These are phyloP conservation scores for Dicranocentrus wangi DNA, from an alignment of 2,888 invertebrate species.

Conservation along the genomic window DNA sequence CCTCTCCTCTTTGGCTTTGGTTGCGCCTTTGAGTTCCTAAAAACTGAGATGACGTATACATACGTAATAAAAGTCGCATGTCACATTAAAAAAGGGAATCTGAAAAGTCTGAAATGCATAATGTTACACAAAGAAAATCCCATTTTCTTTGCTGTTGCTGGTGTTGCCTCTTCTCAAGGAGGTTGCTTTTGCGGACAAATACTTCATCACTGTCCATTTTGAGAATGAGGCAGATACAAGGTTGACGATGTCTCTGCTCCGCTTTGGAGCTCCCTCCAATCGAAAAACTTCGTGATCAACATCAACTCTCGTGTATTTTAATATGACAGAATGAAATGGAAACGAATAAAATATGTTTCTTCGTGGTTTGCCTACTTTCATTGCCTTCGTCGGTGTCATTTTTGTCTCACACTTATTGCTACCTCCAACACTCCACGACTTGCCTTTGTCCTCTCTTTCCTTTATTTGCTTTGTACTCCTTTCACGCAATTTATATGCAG, in stretches of 20 bases:
- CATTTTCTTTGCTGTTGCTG: not conserved
- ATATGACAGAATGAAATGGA: constrained; percentile 43
- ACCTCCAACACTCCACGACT: too few species aligned
- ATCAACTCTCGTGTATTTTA: constrained; percentile 17
- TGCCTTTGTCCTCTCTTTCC: constrained; percentile 12
- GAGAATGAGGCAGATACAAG: constrained; percentile 24
- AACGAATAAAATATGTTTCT: constrained; percentile 41
- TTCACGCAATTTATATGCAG: constrained; percentile 33
- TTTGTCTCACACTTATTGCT: constrained; percentile 45
- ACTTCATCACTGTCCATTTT: constrained; percentile 57
- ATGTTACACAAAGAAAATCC: constrained; percentile 30
- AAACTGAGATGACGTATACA: too few species aligned
- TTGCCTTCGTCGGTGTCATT: constrained; percentile 29
- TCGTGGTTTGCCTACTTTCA: constrained; percentile 52
- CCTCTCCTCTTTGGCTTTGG: not conserved
- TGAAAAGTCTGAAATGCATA: constrained; percentile 42
- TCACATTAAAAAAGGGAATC: constrained; percentile 55
- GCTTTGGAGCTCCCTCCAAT: constrained; percentile 26
- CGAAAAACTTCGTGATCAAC: constrained; percentile 45
- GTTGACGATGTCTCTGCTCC: constrained; percentile 30
- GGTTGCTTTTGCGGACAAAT: constrained; percentile 14
- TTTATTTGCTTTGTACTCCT: constrained; percentile 23
- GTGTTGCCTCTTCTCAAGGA: not conserved
- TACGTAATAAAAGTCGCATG: constrained; percentile 66
- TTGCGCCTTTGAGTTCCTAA: too few species aligned